Base-by-base conservation (phyloP, 2,113 vertebrate species). In the Salvelinus alpinus region DNA sequence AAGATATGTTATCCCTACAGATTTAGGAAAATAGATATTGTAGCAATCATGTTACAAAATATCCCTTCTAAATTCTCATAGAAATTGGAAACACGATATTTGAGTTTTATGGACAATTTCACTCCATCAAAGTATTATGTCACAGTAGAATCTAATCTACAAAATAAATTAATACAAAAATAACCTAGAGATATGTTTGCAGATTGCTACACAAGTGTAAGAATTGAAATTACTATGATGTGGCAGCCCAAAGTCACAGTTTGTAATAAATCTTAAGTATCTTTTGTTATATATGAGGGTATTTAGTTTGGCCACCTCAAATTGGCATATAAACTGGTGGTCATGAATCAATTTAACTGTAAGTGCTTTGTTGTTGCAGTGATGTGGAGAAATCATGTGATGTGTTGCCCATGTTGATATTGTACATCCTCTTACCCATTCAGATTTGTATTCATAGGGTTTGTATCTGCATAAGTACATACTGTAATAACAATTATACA, bases 241-340 rank as follows among this genome's bases (percentile, higher is more conserved):
- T 77, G 76, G 77, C 51, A 25, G 25, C 51, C 66, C 51, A 72
- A 78, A 84, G 75, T 78, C 82, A 76, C 80, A 81, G 57, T 74
- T 82, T 25, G 71, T 70, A 77, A 80, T 84, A 82, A 78, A 79
- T 38, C 64, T 59, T 73, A 84, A 83, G 44, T 72, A 72, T 69
- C 73, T 71, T 77, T 83, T 81, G 77, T 83, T 74, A 81, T 25
- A 72, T n/a, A 71, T 72, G 73, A 66, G 48, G 62, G 57, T 77
- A 81, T 82, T 84, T 78, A 74, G 75, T 48, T 59, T 67, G 78
- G 70, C 78, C 18, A 62, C n/a, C 34, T 68, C 65, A 73, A 84
- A 74, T 72, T 80, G 78, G 69, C 85, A 85, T 71, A 84, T 83
- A 86, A 81, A 82, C 62, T 24, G 24, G 77, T 73, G 78, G 70